Evolutionary conservation across 2,113 vertebrate genomes (phyloP).

Genomic region (Neotoma lepida): DNA sequence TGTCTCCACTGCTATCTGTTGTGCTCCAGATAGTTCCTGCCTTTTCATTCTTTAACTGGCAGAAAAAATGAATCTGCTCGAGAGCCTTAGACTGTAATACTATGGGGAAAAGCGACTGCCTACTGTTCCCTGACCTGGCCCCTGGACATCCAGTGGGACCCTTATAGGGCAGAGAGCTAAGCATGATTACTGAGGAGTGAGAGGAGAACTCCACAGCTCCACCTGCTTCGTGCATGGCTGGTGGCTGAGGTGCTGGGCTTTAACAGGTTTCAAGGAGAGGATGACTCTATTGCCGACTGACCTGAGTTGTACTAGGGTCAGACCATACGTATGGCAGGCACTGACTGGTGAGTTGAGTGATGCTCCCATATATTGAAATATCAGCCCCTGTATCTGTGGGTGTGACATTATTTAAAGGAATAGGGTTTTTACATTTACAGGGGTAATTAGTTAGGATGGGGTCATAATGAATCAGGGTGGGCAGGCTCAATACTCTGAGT

Average conservation of each 20-base stretch:
- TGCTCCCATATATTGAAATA: neutral
- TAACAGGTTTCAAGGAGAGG: neutral
- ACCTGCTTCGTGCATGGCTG: fast-evolving
- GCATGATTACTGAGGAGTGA: neutral
- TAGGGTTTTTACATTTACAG: neutral
- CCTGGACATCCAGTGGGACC: neutral
- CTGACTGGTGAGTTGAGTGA: neutral
- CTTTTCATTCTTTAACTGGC: neutral
- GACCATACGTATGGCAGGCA: neutral
- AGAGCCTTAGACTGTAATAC: neutral
- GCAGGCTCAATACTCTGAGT: neutral
- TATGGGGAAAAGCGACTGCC: neutral
- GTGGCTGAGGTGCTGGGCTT: neutral
- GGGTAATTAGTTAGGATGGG: neutral
- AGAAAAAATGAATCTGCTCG: neutral
- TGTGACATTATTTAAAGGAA: neutral
- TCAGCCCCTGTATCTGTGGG: no score
- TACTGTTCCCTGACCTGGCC: neutral
- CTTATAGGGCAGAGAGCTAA: neutral
- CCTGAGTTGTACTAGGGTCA: neutral
- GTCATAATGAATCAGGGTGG: neutral
- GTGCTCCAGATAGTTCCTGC: neutral
- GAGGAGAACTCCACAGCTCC: neutral
- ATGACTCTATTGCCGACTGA: neutral
- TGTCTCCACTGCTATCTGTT: neutral